Evolutionary conservation across 2,888 invertebrate genomes (phyloP).

Genomic region (Salpingus planirostris): DNA sequence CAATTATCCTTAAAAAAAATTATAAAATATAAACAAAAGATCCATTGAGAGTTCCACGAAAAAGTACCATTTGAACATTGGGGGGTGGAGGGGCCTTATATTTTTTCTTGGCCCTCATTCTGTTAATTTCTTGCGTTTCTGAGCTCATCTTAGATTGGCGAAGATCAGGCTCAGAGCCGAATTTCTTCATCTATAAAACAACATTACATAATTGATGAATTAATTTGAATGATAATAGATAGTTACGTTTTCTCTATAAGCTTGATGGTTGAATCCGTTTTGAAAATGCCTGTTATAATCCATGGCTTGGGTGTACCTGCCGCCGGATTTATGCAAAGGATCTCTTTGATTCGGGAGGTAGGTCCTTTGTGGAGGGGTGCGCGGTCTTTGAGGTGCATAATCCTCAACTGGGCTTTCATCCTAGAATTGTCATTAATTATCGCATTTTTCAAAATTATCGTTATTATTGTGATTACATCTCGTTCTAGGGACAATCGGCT

Average conservation of each 20-base stretch:
- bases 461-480: conserved; percentile 7
- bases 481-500: conserved; percentile 8
- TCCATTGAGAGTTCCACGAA: no score
- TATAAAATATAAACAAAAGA: not conserved
- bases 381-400: conserved; percentile 1
- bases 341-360: conserved; percentile 21
- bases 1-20: conserved; percentile 26
- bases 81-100: conserved; percentile 63
- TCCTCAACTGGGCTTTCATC: no score
- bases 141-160: conserved; percentile 24
- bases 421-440: conserved; percentile 3
- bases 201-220: not conserved
- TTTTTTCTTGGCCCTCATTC: conserved; percentile 57
- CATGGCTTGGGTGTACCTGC: conserved; percentile 11
- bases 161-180: conserved; percentile 69
- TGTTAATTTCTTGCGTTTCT: conserved; percentile 45
- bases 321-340: conserved; percentile 21
- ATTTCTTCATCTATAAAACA: conserved; percentile 46
- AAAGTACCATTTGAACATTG: conserved; percentile 18
- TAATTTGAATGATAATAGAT: not conserved
- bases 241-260: conserved; percentile 8
- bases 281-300: conserved; percentile 16
- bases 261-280: conserved; percentile 4
- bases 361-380: conserved; percentile 11
- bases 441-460: not conserved